phyloP scores from a whole-genome alignment of 2,888 invertebrate genomes.

The Caenorhabditis sp. region DNA sequence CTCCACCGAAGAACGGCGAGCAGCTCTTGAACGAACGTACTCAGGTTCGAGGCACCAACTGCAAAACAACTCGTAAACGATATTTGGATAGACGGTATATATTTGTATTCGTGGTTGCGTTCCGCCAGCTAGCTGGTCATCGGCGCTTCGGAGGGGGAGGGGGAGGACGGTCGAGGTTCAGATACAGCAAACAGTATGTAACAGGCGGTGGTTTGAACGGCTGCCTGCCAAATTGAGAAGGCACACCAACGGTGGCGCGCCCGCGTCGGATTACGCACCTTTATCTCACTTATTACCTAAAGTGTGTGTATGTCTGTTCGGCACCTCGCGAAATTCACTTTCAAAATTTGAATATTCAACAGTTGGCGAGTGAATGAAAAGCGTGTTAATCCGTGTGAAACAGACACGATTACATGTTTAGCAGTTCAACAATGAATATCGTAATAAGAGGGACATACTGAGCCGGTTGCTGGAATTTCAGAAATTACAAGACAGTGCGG shows the following conservation, averaged over 20 bases:
- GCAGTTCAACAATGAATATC: too few species aligned
- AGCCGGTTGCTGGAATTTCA: too few species aligned
- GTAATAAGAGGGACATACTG: too few species aligned
- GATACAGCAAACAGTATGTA: slow-evolving; percentile 74
- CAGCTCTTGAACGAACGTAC: slow-evolving; percentile 55
- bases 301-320: slow-evolving; percentile 36
- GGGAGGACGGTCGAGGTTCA: slow-evolving; percentile 61
- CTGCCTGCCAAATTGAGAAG: slow-evolving; percentile 64
- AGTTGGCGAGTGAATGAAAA: not conserved
- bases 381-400: slow-evolving; percentile 34
- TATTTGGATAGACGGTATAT: slow-evolving; percentile 70
- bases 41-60: slow-evolving; percentile 65
- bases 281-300: slow-evolving; percentile 63
- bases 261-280: slow-evolving; percentile 60
- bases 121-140: slow-evolving; percentile 69
- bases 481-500: too few species aligned
- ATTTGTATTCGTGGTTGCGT: slow-evolving; percentile 65
- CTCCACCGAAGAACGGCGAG: not conserved
- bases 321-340: slow-evolving; percentile 40
- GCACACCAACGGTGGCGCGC: slow-evolving; percentile 27
- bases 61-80: slow-evolving; percentile 70
- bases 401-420: not conserved
- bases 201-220: slow-evolving; percentile 72
- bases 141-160: slow-evolving; percentile 41
- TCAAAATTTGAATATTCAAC: slow-evolving; percentile 60